phyloP scores from a whole-genome alignment of 2,797 vertebrate species.

The Tiaroga cobitis region DNA sequence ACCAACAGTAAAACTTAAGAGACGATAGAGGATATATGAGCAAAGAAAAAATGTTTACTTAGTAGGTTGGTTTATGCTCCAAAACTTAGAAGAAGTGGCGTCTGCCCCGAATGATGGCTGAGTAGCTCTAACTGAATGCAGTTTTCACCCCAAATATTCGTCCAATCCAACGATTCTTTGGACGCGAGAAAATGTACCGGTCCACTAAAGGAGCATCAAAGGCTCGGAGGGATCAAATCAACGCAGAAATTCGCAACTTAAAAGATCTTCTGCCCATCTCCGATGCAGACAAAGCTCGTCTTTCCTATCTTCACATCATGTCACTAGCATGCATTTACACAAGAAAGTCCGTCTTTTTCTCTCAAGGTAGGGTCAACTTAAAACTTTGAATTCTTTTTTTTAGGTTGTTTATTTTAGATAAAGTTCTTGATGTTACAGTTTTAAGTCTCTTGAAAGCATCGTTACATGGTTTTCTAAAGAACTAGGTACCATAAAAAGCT shows the following conservation, averaged over 20 bases:
- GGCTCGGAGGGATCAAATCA: constrained; percentile 84
- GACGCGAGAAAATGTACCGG: constrained; percentile 75
- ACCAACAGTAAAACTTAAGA: neutral
- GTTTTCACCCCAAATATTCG: neutral
- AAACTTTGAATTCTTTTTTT: neutral
- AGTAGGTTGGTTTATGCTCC: neutral
- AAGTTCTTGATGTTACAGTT: neutral
- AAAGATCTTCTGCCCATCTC: constrained; percentile 83
- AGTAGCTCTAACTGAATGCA: neutral
- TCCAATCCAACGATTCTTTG: constrained; percentile 10
- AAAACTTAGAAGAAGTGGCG: constrained; percentile 24
- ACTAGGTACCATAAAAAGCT: neutral
- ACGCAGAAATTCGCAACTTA: constrained; percentile 81
- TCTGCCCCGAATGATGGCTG: constrained; percentile 8
- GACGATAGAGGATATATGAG: constrained; percentile 8
- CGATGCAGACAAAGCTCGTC: constrained; percentile 81
- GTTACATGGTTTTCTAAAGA: neutral
- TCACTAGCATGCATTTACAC: constrained; percentile 85
- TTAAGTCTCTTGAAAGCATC: neutral
- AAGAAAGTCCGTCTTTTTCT: constrained; percentile 82
- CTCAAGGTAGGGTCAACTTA: constrained; percentile 72
- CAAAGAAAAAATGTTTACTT: neutral
- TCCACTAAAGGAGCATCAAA: constrained; percentile 86
- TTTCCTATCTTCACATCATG: constrained; percentile 85
- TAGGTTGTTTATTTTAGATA: fast-evolving